Evolutionary conservation across 2,888 invertebrate species (phyloP).

Genomic region (Orthosia gothica): DNA sequence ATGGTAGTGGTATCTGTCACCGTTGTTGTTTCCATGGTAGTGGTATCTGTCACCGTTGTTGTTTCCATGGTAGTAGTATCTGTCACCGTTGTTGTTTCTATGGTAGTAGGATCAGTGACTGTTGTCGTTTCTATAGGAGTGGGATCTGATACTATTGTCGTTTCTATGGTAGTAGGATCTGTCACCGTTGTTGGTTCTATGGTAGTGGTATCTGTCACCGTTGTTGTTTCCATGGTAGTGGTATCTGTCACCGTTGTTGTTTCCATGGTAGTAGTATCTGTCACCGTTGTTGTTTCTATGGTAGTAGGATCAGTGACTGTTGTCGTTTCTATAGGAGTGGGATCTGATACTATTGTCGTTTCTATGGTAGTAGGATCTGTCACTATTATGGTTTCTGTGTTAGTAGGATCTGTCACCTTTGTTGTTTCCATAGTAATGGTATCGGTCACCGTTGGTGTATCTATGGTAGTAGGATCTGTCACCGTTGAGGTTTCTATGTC

Average conservation of each 20-base stretch:
- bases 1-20: neutral
- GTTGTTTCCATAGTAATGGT: slow-evolving; percentile 18
- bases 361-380: neutral
- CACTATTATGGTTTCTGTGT: neutral
- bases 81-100: neutral
- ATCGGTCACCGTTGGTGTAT: neutral
- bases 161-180: neutral
- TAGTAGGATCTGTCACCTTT: neutral
- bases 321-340: slow-evolving; percentile 6
- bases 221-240: slow-evolving; percentile 14
- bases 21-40: neutral
- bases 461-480: slow-evolving; percentile 8
- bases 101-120: slow-evolving; percentile 7
- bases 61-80: neutral
- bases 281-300: neutral
- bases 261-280: neutral
- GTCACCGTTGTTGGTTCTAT: slow-evolving; percentile 6
- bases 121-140: slow-evolving; percentile 6
- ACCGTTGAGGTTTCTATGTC: neutral
- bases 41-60: neutral
- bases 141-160: neutral
- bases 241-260: neutral
- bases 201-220: neutral
- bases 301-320: neutral
- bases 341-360: neutral